phyloP scores from a whole-genome alignment of 2,888 invertebrate species.

The Drosophila kuntzei region DNA sequence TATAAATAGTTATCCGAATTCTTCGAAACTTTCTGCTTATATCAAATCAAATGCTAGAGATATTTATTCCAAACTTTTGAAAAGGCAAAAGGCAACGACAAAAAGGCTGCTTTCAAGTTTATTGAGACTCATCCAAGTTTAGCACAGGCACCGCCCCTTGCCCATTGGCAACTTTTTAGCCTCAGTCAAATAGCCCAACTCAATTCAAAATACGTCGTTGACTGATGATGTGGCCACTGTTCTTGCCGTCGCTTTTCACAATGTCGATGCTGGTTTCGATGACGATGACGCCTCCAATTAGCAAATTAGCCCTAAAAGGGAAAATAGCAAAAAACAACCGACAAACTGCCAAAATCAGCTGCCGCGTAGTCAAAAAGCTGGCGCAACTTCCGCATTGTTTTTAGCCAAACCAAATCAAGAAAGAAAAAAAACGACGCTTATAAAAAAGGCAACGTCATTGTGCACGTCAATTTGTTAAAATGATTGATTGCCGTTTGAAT shows the following conservation, averaged over 20 bases:
- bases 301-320: slow-evolving; percentile 73
- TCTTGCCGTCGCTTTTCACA: slow-evolving; percentile 13
- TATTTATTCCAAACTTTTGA: neutral
- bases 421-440: slow-evolving; percentile 23
- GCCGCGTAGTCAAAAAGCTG: slow-evolving; percentile 45
- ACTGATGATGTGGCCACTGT: slow-evolving; percentile 65
- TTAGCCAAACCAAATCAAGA: slow-evolving; percentile 44
- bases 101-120: slow-evolving; percentile 45
- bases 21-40: neutral
- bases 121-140: slow-evolving; percentile 66
- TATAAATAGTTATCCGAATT: neutral
- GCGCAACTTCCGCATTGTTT: slow-evolving; percentile 73
- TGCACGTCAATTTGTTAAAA: slow-evolving; percentile 80
- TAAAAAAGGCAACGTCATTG: slow-evolving; percentile 75
- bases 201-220: slow-evolving; percentile 67
- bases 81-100: neutral
- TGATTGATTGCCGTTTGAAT: slow-evolving; percentile 80
- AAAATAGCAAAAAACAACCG: slow-evolving; percentile 57
- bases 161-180: slow-evolving; percentile 30
- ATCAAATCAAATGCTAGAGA: neutral
- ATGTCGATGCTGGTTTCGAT: slow-evolving; percentile 11
- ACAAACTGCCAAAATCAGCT: slow-evolving; percentile 78
- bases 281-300: slow-evolving; percentile 80
- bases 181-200: slow-evolving; percentile 60
- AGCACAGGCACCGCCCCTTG: neutral